phyloP scores from a whole-genome alignment of 2,888 invertebrate genomes.

The Incurvaria masculella region DNA sequence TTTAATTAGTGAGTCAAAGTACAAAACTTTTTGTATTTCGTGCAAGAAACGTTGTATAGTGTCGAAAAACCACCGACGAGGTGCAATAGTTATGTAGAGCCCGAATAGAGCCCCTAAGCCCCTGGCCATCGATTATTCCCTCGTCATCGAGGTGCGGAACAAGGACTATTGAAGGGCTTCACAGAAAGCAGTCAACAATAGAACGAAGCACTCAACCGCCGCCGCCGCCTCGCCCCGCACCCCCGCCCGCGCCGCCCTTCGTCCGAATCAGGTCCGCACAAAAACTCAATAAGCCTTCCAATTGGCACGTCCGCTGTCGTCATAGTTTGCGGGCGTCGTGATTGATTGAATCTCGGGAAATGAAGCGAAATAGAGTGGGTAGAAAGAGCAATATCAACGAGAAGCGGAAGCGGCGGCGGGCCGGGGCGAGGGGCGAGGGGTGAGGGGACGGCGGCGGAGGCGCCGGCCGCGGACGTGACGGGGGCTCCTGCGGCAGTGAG shows the following conservation, averaged over 20 bases:
- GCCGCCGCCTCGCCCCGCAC: too few relatives aligned
- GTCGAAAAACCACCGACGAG: too few relatives aligned
- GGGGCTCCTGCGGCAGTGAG: conserved; percentile 9
- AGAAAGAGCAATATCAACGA: background rate
- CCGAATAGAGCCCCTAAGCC: too few relatives aligned
- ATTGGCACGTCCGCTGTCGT: background rate
- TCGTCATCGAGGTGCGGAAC: too few relatives aligned
- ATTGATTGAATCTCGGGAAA: background rate
- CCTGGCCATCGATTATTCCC: too few relatives aligned
- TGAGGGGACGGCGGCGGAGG: conserved; percentile 10
- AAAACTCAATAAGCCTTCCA: background rate
- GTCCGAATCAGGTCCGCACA: background rate
- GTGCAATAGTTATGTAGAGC: too few relatives aligned
- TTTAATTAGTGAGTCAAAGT: too few relatives aligned
- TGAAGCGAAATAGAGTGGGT: background rate
- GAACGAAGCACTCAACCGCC: too few relatives aligned
- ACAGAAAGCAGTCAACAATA: too few relatives aligned
- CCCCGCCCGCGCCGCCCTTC: background rate
- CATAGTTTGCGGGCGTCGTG: background rate
- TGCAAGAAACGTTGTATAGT: too few relatives aligned
- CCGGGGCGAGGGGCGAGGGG: conserved; percentile 8
- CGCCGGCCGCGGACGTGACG: conserved; percentile 10
- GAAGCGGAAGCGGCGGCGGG: conserved; percentile 1
- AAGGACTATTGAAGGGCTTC: too few relatives aligned
- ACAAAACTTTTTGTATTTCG: too few relatives aligned